Percentiles rank a stretch among this genome's conserved stretches.
Evolutionary conservation across 2,113 vertebrate genomes (phyloP).

Genomic region (Megaceryle maxima): DNA sequence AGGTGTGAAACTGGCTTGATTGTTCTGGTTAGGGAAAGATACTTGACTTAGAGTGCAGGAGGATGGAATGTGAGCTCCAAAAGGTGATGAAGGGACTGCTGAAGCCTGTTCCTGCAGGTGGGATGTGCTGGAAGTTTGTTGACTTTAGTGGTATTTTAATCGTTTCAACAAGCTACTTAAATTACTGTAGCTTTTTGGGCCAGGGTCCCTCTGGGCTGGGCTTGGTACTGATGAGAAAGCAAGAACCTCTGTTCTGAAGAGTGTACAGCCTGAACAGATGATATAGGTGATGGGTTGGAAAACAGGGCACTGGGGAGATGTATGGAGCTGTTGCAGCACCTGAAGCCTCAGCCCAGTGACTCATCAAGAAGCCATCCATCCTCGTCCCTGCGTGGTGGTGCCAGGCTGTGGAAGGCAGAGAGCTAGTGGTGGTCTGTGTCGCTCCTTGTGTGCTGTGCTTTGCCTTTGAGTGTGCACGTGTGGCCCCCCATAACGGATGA

Average conservation of each 20-base stretch:
- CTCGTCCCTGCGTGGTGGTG: rapidly evolving
- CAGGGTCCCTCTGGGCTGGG: neutral
- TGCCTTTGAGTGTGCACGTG: rapidly evolving
- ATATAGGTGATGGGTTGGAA: neutral
- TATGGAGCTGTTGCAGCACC: neutral
- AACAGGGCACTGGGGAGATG: neutral
- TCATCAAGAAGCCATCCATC: neutral
- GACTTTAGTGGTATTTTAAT: neutral
- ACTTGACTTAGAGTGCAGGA: neutral
- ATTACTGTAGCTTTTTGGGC: neutral
- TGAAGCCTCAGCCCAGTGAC: neutral
- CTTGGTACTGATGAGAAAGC: neutral
- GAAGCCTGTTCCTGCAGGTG: neutral
- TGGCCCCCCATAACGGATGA: rapidly evolving
- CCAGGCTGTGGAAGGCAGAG: neutral
- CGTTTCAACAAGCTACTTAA: neutral
- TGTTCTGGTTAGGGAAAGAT: neutral
- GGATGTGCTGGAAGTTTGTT: neutral
- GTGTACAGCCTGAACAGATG: neutral
- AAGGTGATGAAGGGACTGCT: neutral
- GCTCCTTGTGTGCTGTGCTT: neutral
- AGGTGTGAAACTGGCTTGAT: neutral
- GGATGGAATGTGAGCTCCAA: neutral
- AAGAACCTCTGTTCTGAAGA: neutral
- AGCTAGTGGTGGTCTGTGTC: rapidly evolving